Percentiles rank a stretch among this genome's conserved stretches.
phyloP scores from a whole-genome alignment of 1,140 invertebrate species.

The Drosophila pachea region DNA sequence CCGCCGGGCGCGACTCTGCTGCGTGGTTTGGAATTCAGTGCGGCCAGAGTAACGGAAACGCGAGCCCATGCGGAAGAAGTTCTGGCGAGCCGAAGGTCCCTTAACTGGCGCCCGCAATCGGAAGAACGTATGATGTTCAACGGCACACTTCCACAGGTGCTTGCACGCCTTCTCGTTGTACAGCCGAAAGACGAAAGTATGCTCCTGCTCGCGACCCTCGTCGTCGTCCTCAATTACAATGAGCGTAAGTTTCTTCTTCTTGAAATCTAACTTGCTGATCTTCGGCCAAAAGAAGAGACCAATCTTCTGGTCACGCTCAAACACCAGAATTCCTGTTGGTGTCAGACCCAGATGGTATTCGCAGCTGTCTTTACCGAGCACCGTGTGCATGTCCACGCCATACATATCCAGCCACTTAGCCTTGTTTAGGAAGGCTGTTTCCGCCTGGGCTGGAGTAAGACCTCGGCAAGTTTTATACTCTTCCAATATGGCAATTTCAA shows the following conservation, averaged over 20 bases:
- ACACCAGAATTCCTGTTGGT: slow-evolving; percentile 97
- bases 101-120: slow-evolving; percentile 93
- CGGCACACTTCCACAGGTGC: slow-evolving; percentile 99
- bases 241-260: slow-evolving; percentile 96
- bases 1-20: slow-evolving; percentile 90
- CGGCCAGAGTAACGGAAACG: slow-evolving; percentile 95
- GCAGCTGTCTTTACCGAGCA: slow-evolving; percentile 96
- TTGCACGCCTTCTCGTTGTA: slow-evolving; percentile 99
- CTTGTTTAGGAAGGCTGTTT: slow-evolving; percentile 94
- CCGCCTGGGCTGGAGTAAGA: slow-evolving; percentile 92
- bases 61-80: slow-evolving; percentile 98
- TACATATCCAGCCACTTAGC: slow-evolving; percentile 98
- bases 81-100: slow-evolving; percentile 92
- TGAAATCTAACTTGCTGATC: slow-evolving; percentile 95
- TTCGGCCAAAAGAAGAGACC: slow-evolving; percentile 99
- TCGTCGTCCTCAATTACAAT: slow-evolving; percentile 98
- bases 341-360: slow-evolving; percentile 98
- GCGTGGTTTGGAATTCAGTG: slow-evolving; percentile 97
- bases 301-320: slow-evolving; percentile 97
- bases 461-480: slow-evolving; percentile 92
- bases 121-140: slow-evolving; percentile 99
- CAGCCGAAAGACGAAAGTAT: slow-evolving; percentile 93
- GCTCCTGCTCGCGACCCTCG: slow-evolving; percentile 93
- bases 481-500: slow-evolving; percentile 94
- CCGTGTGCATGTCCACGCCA: slow-evolving; percentile 96